Conservation (phyloP, 2,888 invertebrate genomes). For the Spisula solida region DNA sequence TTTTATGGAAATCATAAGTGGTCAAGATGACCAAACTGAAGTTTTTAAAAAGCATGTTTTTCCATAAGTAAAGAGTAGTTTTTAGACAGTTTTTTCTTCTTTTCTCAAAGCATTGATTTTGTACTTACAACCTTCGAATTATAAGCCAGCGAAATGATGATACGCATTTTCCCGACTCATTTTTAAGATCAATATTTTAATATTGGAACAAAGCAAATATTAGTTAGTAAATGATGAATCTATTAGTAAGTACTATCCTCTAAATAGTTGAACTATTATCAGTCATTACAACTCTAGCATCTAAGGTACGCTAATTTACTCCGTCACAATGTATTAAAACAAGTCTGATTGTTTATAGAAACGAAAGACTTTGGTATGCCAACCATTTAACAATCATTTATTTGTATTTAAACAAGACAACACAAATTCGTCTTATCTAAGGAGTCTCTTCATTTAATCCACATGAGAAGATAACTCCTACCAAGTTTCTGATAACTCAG, state of each 20-base stretch:
- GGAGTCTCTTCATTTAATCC: slow-evolving; percentile 56
- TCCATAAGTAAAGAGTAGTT: too few species aligned
- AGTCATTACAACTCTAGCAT: neutral
- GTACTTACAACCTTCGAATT: too few species aligned
- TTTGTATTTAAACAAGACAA: slow-evolving; percentile 57
- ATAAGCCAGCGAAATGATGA: too few species aligned
- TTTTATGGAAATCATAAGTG: too few species aligned
- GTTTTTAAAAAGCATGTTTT: too few species aligned
- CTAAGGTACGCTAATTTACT: slow-evolving; percentile 15
- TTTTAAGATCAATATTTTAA: too few species aligned
- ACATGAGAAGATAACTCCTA: slow-evolving; percentile 51
- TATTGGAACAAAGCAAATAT: too few species aligned
- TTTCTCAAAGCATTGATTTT: too few species aligned
- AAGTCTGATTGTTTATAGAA: slow-evolving; percentile 46
- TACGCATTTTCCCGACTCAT: too few species aligned
- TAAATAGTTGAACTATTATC: slow-evolving; percentile 5
- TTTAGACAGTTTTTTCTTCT: too few species aligned
- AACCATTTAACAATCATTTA: slow-evolving; percentile 53
- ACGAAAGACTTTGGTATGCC: slow-evolving; percentile 50
- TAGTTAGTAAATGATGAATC: neutral
- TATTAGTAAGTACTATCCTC: neutral
- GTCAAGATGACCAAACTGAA: too few species aligned
- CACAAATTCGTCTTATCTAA: slow-evolving; percentile 42
- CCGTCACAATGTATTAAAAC: slow-evolving; percentile 14
- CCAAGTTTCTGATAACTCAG: slow-evolving; percentile 42